Percentiles rank a stretch among this genome's conserved stretches.
These are phyloP conservation scores for Petrocephalus schoutedeni DNA, from an alignment of 2,797 vertebrate species.

Conservation along the genomic window DNA sequence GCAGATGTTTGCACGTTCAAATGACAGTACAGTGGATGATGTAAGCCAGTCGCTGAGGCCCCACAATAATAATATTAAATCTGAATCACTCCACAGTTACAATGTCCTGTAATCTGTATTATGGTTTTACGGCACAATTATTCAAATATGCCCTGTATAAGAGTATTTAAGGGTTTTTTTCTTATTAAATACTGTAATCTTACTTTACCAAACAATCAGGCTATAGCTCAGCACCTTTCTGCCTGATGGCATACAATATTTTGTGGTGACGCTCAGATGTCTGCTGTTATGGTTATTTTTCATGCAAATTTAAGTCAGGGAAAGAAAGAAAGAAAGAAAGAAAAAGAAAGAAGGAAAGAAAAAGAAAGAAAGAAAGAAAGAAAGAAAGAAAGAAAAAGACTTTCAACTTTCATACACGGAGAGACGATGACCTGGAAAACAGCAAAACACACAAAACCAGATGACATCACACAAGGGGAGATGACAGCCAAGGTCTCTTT, in stretches of 20 bases:
- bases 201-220: not conserved
- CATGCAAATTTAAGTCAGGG: not conserved
- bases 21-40: conserved; percentile 8
- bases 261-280: not conserved
- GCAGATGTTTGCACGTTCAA: conserved; percentile 56
- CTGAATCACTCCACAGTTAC: not conserved
- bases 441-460: not conserved
- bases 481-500: not conserved
- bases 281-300: not conserved
- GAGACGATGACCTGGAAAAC: not conserved
- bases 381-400: not conserved
- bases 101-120: not conserved
- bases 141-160: not conserved
- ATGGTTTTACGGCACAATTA: not conserved
- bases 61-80: not conserved
- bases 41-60: not conserved
- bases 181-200: not conserved
- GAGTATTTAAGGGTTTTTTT: not conserved
- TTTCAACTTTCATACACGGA: not conserved
- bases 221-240: not conserved
- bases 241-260: not conserved
- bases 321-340: not conserved
- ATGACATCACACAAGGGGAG: not conserved
- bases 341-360: not conserved
- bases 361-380: not conserved